Evolutionary conservation across 2,797 vertebrate genomes (phyloP), one percentile per base, ranked within the genome.

Genomic region (Typhlichthys subterraneus): DNA sequence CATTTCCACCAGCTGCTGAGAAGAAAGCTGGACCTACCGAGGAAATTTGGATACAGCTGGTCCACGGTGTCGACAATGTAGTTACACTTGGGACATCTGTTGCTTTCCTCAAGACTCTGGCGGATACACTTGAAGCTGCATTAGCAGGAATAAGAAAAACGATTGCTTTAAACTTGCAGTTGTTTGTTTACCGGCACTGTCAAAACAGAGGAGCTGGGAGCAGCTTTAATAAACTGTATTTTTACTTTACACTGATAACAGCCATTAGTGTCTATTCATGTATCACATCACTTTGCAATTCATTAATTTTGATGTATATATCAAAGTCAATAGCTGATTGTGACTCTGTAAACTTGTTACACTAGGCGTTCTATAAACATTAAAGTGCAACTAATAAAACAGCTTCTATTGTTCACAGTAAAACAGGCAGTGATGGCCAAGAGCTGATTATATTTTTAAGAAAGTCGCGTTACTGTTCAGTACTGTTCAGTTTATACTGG

Each of bases 31-130:
- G 57, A 86, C 95, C 90, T 86, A 99, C 98, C 96, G 84, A 99
- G 93, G 82, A 99, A 99, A 85, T 99, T 99, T 69, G 98, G 98
- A 82, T 97, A 99, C 38, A 99, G 95, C 90, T 99, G 98, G 85
- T 98, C 97, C 84, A 98, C 95, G 53, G 98, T 99, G 86, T 99
- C 98, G 69, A 99, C 96, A 57, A 97, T 94, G 78, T 98, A 99
- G 90, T 99, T 99, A 90, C 98, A 99, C 89, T 99, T 99, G 42
- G 98, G 98, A 81, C 98, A 99, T 77, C 97, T 93, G 89, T 99
- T 99, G 85, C 96, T 98, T 84, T 98, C 98, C 79, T 99, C 97
- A 86, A 99, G 89, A 89, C 97, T 99, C 87, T 97, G 96, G 63
- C 97, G 95, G 88, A 99, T 99, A 88, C 98, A 99, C 79, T 96